Evolutionary conservation across 2,113 vertebrate genomes (phyloP), one percentile per base, ranked within the genome.

Genomic region (Ammodytes marinus): DNA sequence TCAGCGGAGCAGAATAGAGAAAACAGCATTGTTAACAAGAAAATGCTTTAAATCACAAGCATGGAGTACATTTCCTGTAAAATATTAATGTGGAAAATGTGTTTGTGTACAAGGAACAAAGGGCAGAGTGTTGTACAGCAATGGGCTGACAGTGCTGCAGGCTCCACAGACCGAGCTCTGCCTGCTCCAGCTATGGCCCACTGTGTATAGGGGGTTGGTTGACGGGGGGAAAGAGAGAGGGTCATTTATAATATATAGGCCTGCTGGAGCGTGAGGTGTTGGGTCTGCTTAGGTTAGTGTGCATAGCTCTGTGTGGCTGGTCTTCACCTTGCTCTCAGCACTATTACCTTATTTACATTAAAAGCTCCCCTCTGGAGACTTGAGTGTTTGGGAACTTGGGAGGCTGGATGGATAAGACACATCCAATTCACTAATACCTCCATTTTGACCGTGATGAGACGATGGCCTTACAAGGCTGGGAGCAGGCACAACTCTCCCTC

Each of bases 61-160:
- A 81, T 35, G 64, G 90, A 93, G 93, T 92, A 91, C 86, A 91
- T 93, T 93, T 94, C 86, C 85, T 87, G 89, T 96, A 84, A 95
- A 96, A 95, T 94, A 96, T 96, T 96, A 83, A 96, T 95, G 94
- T 91, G 88, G 89, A 93, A 95, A 94, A 88, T 93, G 91, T 94
- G 94, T 95, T 95, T 94, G 92, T 93, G 93, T 93, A 89, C 92
- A 83, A 84, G 84, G 91, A 95, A 94, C 92, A 94, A 91, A 93
- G 91, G 92, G 86, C 91, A 91, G 93, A 90, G 90, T 95, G 95
- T 94, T 94, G 91, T 93, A 94, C 93, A 94, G 94, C 93, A 94
- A 89, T 89, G 87, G 90, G 78, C 86, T 92, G 90, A 93, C 90
- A 91, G 89, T 85, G 92, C 91, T 92, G 92, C 85, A 75, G 89